A percentile compares a stretch with the other conserved stretches of the same genome.
These are phyloP conservation scores for Microchirus variegatus DNA, from an alignment of 2,797 vertebrate genomes.

Conservation along the genomic window DNA sequence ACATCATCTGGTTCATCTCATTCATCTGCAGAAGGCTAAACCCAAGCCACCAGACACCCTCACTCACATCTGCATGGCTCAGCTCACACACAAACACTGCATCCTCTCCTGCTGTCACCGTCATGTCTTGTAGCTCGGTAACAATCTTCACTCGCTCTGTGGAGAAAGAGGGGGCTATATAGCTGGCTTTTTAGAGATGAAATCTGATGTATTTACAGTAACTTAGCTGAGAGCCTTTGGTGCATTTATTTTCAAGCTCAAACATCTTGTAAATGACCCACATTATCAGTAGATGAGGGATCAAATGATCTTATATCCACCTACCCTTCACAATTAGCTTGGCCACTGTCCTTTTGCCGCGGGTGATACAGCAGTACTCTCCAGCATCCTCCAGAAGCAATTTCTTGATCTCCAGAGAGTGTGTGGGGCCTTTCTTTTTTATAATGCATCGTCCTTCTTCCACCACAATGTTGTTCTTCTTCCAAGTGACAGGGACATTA, in stretches of 20 bases:
- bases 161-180: constrained; percentile 44
- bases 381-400: constrained; percentile 80
- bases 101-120: constrained; percentile 90
- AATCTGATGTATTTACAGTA: constrained; percentile 20
- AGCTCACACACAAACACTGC: constrained; percentile 92
- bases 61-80: constrained; percentile 82
- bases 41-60: constrained; percentile 93
- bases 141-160: constrained; percentile 81
- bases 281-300: not conserved
- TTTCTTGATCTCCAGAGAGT: constrained; percentile 78
- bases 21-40: constrained; percentile 90
- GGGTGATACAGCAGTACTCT: constrained; percentile 83
- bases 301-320: constrained; percentile 8
- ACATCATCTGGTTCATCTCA: constrained; percentile 88
- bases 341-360: constrained; percentile 82
- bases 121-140: constrained; percentile 84
- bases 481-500: constrained; percentile 85
- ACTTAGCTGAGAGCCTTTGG: constrained; percentile 11
- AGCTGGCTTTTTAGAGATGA: constrained; percentile 45
- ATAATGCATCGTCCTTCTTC: constrained; percentile 81
- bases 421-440: constrained; percentile 72
- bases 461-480: constrained; percentile 78
- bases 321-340: constrained; percentile 85
- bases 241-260: constrained; percentile 9
- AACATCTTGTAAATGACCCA: constrained; percentile 3